These are phyloP conservation scores for Dryoscopus gambensis DNA, from an alignment of 2,113 vertebrate species.

Conservation along the genomic window DNA sequence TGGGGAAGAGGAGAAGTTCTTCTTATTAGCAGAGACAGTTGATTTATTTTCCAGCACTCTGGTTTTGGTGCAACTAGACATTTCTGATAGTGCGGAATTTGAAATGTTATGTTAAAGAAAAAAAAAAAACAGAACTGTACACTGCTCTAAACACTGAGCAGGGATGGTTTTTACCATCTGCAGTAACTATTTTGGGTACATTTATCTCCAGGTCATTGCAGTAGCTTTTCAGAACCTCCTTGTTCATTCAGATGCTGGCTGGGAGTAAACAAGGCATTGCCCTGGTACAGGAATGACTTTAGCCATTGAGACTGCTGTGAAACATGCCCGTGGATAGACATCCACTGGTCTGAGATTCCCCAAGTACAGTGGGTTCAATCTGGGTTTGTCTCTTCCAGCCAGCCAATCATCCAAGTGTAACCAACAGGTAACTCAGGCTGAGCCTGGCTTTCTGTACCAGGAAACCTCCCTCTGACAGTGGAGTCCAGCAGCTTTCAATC, in stretches of 20 bases:
- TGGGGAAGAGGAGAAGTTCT: background rate
- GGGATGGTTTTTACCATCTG: background rate
- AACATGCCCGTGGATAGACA: background rate
- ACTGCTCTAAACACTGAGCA: background rate
- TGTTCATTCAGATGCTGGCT: background rate
- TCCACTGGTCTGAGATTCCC: background rate
- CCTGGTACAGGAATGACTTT: background rate
- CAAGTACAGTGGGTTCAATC: background rate
- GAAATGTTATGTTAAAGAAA: background rate
- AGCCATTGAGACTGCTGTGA: background rate
- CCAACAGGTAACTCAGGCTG: background rate
- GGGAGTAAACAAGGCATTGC: background rate
- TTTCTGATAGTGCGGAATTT: background rate
- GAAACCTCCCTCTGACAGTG: background rate
- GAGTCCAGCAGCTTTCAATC: background rate
- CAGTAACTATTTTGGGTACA: background rate
- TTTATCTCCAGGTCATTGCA: background rate
- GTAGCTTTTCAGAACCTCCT: background rate
- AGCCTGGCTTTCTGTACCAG: background rate
- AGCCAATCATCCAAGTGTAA: background rate
- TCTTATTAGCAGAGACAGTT: constrained; percentile 1
- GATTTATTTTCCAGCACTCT: background rate
- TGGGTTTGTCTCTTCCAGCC: background rate
- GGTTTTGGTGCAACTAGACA: background rate
- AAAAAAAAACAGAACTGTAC: background rate